Percentiles rank a stretch among this genome's conserved stretches.
Conservation (phyloP, 2,888 invertebrate genomes). For the Tiphia femorata region DNA sequence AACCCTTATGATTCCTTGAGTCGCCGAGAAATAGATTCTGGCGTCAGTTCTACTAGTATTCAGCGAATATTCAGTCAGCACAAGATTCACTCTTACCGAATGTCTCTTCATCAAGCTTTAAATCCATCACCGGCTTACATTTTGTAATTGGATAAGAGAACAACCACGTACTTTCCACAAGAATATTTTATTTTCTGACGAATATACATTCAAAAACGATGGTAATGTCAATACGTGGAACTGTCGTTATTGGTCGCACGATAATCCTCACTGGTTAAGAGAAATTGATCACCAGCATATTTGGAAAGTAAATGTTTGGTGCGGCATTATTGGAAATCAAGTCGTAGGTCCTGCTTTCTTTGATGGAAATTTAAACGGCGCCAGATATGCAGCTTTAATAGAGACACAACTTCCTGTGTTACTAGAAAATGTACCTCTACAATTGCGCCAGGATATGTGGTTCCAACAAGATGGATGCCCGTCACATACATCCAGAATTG, state of each 20-base stretch:
- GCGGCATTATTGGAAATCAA: no score
- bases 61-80: no score
- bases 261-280: no score
- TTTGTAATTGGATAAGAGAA: neutral
- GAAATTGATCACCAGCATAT: slow-evolving; percentile 5
- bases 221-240: slow-evolving; percentile 6
- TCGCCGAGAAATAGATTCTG: no score
- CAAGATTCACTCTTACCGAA: no score
- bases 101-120: no score
- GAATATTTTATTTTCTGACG: slow-evolving; percentile 7
- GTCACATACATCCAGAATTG: slow-evolving; percentile 39
- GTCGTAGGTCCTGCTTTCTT: no score
- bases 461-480: slow-evolving; percentile 11
- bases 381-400: slow-evolving; percentile 1
- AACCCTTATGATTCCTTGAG: no score
- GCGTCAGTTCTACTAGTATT: no score
- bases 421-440: slow-evolving; percentile 25
- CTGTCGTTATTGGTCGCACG: slow-evolving; percentile 6
- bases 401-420: neutral
- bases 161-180: neutral
- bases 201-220: slow-evolving; percentile 9
- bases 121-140: neutral
- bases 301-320: no score
- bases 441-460: slow-evolving; percentile 40
- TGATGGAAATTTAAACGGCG: neutral